phyloP scores from a whole-genome alignment of 37 sponge, comb jelly and placozoan genomes.

The Chondrilla cf. caribensis region DNA sequence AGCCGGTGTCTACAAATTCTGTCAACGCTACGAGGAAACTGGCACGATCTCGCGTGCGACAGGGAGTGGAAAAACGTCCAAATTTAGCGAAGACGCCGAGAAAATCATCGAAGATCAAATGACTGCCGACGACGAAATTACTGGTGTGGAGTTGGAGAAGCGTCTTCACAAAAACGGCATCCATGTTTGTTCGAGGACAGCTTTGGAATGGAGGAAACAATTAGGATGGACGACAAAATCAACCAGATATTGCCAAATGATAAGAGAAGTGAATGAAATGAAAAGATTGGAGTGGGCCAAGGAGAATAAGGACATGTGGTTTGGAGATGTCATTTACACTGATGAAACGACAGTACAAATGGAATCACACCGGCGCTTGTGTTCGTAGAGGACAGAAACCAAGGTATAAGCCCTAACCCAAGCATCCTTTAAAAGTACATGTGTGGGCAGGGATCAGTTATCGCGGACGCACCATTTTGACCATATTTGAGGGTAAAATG shows the following conservation, averaged over 20 bases:
- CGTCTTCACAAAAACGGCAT: neutral
- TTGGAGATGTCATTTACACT: slow-evolving; percentile 27
- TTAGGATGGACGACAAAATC: slow-evolving; percentile 31
- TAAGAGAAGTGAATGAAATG: slow-evolving; percentile 1
- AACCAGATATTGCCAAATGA: slow-evolving; percentile 32
- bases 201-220: slow-evolving; percentile 5
- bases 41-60: neutral
- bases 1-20: slow-evolving; percentile 3
- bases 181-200: neutral
- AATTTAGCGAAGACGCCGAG: neutral
- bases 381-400: slow-evolving; percentile 20
- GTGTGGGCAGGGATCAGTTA: slow-evolving; percentile 22
- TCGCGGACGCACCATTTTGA: neutral
- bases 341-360: slow-evolving; percentile 37
- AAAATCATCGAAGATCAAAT: slow-evolving; percentile 14
- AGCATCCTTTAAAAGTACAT: slow-evolving; percentile 4
- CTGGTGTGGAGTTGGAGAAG: neutral
- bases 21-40: neutral
- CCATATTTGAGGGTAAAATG: slow-evolving; percentile 16
- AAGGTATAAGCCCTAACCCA: slow-evolving; percentile 12
- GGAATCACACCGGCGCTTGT: slow-evolving; percentile 22
- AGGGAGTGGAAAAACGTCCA: neutral
- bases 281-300: slow-evolving; percentile 34
- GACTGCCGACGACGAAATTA: slow-evolving; percentile 2
- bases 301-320: neutral